These are phyloP conservation scores for Episyrphus balteatus DNA, from an alignment of 1,140 invertebrate genomes.

Conservation along the genomic window DNA sequence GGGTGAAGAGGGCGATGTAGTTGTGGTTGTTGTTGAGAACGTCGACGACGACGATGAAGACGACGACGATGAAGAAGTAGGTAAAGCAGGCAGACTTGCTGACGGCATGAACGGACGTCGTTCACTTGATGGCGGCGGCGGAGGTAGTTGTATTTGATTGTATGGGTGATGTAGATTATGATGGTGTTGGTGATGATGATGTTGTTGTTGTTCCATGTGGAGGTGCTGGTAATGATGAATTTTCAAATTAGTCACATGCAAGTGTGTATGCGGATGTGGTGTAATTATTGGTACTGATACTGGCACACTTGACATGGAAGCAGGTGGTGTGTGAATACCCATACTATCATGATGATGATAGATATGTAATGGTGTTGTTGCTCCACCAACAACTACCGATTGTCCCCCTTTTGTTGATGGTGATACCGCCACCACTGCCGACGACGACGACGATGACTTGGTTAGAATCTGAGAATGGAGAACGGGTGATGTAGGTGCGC, in stretches of 20 bases:
- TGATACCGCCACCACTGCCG: slow-evolving; percentile 1
- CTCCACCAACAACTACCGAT: background rate
- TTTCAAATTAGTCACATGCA: background rate
- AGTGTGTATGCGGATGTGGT: slow-evolving; percentile 3
- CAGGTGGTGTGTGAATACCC: background rate
- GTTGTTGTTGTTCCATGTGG: slow-evolving; percentile 2
- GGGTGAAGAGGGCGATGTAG: background rate
- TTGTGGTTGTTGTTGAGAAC: background rate
- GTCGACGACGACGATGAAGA: background rate
- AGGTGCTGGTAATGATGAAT: slow-evolving; percentile 4
- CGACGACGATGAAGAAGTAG: slow-evolving; percentile 9
- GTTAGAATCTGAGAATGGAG: background rate
- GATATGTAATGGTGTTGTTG: background rate
- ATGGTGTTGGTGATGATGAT: background rate
- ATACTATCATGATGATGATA: background rate
- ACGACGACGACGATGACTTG: slow-evolving; percentile 4
- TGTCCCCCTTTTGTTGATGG: background rate
- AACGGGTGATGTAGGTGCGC: slow-evolving; percentile 2
- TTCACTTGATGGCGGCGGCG: slow-evolving; percentile 2
- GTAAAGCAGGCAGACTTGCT: slow-evolving; percentile 8
- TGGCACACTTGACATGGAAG: background rate
- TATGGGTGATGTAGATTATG: background rate
- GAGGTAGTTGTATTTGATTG: background rate
- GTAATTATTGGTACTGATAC: slow-evolving; percentile 8
- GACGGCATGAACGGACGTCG: slow-evolving; percentile 4